Percentiles rank a stretch among this genome's conserved stretches.
Conservation (phyloP, 2,888 invertebrate genomes). For the Scrobipalpa costella region DNA sequence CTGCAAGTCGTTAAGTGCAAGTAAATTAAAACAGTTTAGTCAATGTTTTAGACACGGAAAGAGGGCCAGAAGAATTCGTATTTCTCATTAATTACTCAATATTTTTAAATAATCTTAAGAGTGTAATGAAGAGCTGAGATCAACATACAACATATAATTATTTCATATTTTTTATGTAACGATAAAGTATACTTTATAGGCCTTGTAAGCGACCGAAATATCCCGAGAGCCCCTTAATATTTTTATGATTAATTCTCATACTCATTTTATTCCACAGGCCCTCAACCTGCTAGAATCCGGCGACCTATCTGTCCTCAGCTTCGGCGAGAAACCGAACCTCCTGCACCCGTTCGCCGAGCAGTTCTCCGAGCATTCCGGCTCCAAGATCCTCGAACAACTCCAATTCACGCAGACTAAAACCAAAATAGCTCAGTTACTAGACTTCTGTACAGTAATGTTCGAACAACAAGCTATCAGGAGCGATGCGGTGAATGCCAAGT, state of each 20-base stretch:
- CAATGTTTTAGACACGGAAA: too few species aligned
- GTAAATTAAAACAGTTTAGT: too few species aligned
- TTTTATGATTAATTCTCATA: not conserved
- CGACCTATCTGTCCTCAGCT: conserved; percentile 94
- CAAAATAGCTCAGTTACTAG: conserved; percentile 89
- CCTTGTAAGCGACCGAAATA: too few species aligned
- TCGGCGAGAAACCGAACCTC: conserved; percentile 91
- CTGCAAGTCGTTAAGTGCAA: too few species aligned
- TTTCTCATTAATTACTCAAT: too few species aligned
- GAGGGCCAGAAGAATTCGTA: too few species aligned
- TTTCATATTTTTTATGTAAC: too few species aligned
- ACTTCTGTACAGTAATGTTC: conserved; percentile 85
- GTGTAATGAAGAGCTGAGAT: too few species aligned
- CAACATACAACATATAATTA: too few species aligned
- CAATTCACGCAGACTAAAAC: conserved; percentile 95
- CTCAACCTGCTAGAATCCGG: conserved; percentile 96
- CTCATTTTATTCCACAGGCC: conserved; percentile 78
- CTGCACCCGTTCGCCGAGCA: conserved; percentile 93
- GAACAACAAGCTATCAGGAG: conserved; percentile 71
- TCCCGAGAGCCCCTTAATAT: too few species aligned
- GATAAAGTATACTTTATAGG: too few species aligned
- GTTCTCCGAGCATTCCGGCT: conserved; percentile 93
- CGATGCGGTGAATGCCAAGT: conserved; percentile 86
- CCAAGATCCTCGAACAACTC: conserved; percentile 89
- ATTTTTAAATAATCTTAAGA: too few species aligned